Percentiles rank a stretch among this genome's conserved stretches.
phyloP scores from a whole-genome alignment of 2,797 vertebrate genomes.

The Tapera naevia region DNA sequence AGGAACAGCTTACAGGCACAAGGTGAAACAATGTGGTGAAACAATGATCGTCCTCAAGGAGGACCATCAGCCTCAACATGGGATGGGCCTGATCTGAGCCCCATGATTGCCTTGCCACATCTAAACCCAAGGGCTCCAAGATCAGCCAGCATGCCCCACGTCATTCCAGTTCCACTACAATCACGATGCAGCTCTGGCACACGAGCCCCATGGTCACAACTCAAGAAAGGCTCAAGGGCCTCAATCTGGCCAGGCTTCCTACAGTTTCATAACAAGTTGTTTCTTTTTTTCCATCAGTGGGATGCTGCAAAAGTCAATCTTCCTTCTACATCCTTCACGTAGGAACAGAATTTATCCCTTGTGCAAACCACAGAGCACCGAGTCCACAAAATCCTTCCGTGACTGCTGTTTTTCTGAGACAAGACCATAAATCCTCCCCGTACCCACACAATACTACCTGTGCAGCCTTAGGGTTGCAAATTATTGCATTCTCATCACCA shows the following conservation, averaged over 20 bases:
- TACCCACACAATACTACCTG: neutral
- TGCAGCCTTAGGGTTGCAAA: neutral
- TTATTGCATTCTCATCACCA: neutral
- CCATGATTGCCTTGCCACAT: fast-evolving
- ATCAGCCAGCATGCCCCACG: neutral
- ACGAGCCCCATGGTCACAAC: fast-evolving
- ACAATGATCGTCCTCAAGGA: neutral
- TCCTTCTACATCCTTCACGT: neutral
- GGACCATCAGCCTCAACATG: fast-evolving
- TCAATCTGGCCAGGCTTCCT: neutral
- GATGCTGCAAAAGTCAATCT: neutral
- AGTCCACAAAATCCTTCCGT: neutral
- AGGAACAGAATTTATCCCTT: neutral
- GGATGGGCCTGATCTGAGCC: neutral
- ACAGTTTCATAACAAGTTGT: neutral
- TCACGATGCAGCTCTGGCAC: neutral
- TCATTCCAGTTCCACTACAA: neutral
- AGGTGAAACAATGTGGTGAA: neutral
- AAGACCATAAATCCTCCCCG: neutral
- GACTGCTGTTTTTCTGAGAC: neutral
- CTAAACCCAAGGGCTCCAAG: fast-evolving
- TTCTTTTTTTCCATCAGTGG: neutral
- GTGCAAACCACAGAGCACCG: neutral
- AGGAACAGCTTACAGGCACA: neutral
- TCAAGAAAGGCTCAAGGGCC: neutral